These are phyloP conservation scores for Cryptocheilus praepositus DNA, from an alignment of 2,888 invertebrate species.

Conservation along the genomic window DNA sequence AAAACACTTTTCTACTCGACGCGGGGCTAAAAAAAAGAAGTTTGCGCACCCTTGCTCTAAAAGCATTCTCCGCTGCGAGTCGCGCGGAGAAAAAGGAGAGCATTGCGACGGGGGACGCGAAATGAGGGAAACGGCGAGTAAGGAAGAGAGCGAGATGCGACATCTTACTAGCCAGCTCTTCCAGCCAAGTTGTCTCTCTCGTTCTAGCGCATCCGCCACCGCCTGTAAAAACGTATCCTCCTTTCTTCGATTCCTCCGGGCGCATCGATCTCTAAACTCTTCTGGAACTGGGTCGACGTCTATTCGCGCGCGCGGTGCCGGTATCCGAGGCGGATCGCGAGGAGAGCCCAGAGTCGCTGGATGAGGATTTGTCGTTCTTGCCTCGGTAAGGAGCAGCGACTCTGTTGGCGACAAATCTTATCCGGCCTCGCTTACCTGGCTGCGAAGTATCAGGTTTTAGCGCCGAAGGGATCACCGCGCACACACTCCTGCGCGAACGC, in stretches of 20 bases:
- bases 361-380: conserved; percentile 41
- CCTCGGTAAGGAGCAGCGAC: conserved; percentile 20
- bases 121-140: background rate
- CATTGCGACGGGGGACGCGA: background rate
- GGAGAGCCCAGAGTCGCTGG: conserved; percentile 9
- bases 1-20: no score
- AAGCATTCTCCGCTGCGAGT: no score
- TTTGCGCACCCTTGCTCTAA: no score
- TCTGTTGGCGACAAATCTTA: conserved; percentile 43
- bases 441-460: conserved; percentile 35
- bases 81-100: background rate
- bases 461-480: conserved; percentile 30
- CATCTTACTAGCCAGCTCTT: no score
- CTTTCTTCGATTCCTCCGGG: conserved; percentile 35
- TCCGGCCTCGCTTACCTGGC: conserved; percentile 29
- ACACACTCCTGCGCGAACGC: background rate
- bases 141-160: no score
- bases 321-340: no score
- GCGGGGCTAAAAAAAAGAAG: no score
- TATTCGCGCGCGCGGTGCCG: conserved; percentile 13
- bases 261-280: conserved; percentile 44
- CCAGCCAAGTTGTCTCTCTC: no score
- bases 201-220: conserved; percentile 2
- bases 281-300: conserved; percentile 44
- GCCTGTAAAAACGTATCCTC: conserved; percentile 36